These are phyloP conservation scores for Rhingia campestris DNA, from an alignment of 2,888 invertebrate genomes.

Conservation along the genomic window DNA sequence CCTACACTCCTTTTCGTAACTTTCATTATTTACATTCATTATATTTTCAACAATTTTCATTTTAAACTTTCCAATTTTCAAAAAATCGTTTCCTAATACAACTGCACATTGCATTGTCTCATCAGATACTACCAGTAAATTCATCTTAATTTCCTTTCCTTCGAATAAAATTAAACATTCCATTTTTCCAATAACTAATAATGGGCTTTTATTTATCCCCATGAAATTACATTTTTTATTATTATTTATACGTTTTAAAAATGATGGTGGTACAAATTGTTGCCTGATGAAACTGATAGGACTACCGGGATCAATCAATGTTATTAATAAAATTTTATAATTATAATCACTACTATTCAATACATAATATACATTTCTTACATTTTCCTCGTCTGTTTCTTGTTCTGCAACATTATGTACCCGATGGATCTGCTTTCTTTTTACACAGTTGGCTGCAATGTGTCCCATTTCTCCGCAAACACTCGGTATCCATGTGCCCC, in stretches of 20 bases:
- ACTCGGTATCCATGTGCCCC: constrained; percentile 37
- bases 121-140: constrained; percentile 1
- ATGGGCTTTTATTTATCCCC: constrained; percentile 15
- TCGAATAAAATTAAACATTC: constrained; percentile 2
- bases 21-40: constrained; percentile 8
- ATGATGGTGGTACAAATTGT: constrained; percentile 3
- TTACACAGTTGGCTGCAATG: constrained; percentile 7
- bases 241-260: too few species aligned
- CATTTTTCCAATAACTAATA: background rate
- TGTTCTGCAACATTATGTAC: too few species aligned
- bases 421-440: too few species aligned
- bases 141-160: background rate
- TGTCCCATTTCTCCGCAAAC: constrained; percentile 34
- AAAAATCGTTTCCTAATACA: constrained; percentile 10
- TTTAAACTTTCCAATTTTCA: constrained; percentile 4
- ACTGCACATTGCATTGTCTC: constrained; percentile 1
- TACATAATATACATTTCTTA: constrained; percentile 4
- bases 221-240: too few species aligned
- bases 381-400: too few species aligned
- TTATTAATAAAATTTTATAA: too few species aligned
- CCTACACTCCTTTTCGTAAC: constrained; percentile 9
- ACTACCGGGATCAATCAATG: too few species aligned
- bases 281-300: constrained; percentile 20
- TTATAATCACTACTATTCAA: too few species aligned
- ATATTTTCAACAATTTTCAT: constrained; percentile 9